These are phyloP conservation scores for Tetanocera ferruginea DNA, from an alignment of 2,888 invertebrate genomes.

Conservation along the genomic window DNA sequence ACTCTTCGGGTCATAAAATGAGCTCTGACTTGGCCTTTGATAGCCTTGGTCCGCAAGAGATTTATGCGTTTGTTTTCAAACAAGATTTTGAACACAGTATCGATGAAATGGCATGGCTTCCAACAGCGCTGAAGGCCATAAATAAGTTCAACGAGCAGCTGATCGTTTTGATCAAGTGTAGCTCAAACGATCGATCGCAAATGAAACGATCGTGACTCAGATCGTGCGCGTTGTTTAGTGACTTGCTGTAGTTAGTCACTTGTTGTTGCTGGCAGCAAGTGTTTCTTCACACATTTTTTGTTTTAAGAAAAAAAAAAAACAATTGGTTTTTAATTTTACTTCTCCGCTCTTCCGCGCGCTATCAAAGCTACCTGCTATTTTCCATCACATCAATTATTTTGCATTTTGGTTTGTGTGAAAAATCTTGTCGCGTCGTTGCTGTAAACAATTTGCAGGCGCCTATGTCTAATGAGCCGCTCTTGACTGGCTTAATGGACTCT, in stretches of 20 bases:
- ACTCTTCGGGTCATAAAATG: constrained; percentile 32
- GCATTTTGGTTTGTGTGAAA: constrained; percentile 63
- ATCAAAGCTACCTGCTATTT: background rate
- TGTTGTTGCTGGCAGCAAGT: constrained; percentile 1
- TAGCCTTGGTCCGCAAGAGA: constrained; percentile 47
- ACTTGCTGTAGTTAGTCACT: background rate
- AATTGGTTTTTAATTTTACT: background rate
- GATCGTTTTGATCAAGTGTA: background rate
- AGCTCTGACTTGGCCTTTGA: background rate
- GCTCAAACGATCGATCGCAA: background rate
- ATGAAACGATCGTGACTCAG: background rate
- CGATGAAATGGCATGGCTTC: constrained; percentile 20
- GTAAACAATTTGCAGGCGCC: constrained; percentile 67
- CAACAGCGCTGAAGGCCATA: constrained; percentile 49
- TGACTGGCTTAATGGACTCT: background rate
- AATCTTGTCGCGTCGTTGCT: constrained; percentile 64
- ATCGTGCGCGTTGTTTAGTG: background rate
- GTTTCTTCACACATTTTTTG: constrained; percentile 16
- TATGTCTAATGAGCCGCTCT: constrained; percentile 58
- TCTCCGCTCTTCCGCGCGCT: background rate
- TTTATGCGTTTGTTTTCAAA: constrained; percentile 53
- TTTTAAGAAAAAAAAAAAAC: background rate
- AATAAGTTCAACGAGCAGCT: constrained; percentile 46
- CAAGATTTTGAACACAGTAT: background rate
- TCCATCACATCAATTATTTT: background rate